Evolutionary conservation across 1,140 invertebrate species (phyloP).

Genomic region (Pseudomyrmex sp.): DNA sequence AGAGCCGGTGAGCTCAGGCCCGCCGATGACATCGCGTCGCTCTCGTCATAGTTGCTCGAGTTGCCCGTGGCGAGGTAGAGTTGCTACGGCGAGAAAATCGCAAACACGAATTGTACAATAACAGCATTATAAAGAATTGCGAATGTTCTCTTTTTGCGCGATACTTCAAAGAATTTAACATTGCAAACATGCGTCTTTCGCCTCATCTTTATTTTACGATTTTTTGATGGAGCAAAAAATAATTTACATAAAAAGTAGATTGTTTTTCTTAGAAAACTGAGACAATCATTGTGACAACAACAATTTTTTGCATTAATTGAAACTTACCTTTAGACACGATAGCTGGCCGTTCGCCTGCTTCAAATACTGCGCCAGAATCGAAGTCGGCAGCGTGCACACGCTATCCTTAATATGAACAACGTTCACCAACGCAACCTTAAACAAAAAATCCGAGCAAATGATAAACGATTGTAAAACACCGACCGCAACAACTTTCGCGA

Average conservation of each 20-base stretch:
- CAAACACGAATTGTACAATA: background rate
- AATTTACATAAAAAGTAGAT: no score
- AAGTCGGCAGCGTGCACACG: slow-evolving; percentile 91
- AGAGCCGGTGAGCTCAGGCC: slow-evolving; percentile 80
- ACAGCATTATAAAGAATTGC: slow-evolving; percentile 49
- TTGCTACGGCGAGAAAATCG: slow-evolving; percentile 86
- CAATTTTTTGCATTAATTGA: background rate
- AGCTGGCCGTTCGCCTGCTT: slow-evolving; percentile 93
- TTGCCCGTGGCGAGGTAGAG: slow-evolving; percentile 90
- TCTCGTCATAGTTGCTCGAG: slow-evolving; percentile 87
- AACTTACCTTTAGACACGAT: slow-evolving; percentile 91
- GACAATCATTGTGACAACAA: background rate
- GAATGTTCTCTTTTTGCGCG: background rate
- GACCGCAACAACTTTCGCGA: no score
- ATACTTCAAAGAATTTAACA: no score
- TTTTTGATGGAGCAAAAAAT: no score
- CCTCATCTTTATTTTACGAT: no score
- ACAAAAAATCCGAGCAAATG: background rate
- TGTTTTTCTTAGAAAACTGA: no score
- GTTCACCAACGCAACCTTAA: slow-evolving; percentile 90
- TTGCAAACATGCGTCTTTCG: no score
- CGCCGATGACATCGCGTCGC: slow-evolving; percentile 76
- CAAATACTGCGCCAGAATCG: slow-evolving; percentile 92
- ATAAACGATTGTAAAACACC: no score
- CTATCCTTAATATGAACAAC: slow-evolving; percentile 93